Conservation (phyloP, 2,113 vertebrate genomes). For the Mustelus asterias region DNA sequence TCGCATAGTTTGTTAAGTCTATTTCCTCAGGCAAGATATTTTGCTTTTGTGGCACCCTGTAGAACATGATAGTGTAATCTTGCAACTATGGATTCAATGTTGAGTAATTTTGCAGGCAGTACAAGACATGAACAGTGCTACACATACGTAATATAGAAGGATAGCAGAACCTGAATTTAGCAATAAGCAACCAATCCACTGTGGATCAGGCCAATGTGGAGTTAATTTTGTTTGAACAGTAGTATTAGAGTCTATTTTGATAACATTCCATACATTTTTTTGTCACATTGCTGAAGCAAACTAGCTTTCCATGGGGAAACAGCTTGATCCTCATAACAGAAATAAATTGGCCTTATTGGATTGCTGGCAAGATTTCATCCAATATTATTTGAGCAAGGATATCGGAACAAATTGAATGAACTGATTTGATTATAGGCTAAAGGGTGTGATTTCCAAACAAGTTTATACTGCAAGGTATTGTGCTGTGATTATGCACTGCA, state of each 20-base stretch:
- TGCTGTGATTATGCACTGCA: conserved; percentile 40
- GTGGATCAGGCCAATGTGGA: not conserved
- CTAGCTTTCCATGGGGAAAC: not conserved
- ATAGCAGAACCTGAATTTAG: not conserved
- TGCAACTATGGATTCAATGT: not conserved
- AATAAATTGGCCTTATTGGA: not conserved
- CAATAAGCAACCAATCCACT: not conserved
- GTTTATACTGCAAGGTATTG: conserved; percentile 40
- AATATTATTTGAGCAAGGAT: not conserved
- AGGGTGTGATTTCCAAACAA: conserved; percentile 21
- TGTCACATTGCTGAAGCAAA: not conserved
- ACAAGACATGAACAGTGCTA: not conserved
- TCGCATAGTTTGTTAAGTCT: not conserved
- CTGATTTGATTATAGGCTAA: conserved; percentile 27
- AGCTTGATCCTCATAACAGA: not conserved
- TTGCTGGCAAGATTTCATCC: not conserved
- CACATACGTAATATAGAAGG: not conserved
- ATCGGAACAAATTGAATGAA: conserved; percentile 36
- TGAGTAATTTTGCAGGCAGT: not conserved
- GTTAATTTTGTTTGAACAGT: not conserved
- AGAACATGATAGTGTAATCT: not conserved
- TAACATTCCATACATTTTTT: not conserved
- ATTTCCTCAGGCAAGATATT: not conserved
- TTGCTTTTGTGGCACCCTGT: not conserved
- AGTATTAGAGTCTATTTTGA: not conserved